Evolutionary conservation across 2,113 vertebrate genomes (phyloP).

Genomic region (Heterotilapia buettikoferi): DNA sequence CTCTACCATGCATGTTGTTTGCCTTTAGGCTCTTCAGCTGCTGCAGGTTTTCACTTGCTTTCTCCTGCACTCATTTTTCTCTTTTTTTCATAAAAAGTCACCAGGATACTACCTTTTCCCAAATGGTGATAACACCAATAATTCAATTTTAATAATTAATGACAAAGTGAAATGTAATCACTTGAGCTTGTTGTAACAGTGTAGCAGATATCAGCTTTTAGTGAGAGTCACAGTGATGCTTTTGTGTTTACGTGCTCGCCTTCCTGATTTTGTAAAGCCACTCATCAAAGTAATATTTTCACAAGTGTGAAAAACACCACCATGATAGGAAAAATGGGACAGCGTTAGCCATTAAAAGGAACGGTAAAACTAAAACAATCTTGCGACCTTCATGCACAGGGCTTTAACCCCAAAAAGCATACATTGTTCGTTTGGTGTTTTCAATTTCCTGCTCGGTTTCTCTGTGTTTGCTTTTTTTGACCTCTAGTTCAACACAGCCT

Average conservation of each 20-base stretch:
- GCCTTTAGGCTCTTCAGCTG: not conserved
- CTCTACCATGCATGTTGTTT: not conserved
- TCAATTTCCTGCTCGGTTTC: constrained; percentile 41
- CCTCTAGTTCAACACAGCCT: constrained; percentile 22
- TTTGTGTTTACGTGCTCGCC: not conserved
- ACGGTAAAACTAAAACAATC: not conserved
- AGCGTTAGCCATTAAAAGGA: not conserved
- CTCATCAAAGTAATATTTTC: not conserved
- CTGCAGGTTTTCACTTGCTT: not conserved
- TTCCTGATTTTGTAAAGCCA: not conserved
- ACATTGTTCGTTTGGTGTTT: constrained; percentile 3
- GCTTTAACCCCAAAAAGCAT: not conserved
- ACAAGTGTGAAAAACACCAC: not conserved
- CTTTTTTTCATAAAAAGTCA: not conserved
- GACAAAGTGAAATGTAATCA: not conserved
- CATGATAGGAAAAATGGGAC: not conserved
- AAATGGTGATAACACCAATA: not conserved
- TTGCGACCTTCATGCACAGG: not conserved
- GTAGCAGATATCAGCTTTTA: not conserved
- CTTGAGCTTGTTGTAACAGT: not conserved
- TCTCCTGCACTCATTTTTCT: not conserved
- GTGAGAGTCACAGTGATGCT: not conserved
- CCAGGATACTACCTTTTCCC: not conserved
- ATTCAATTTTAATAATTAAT: not conserved
- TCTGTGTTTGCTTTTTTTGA: constrained; percentile 37